A percentile compares a stretch with the other conserved stretches of the same genome.
Conservation (phyloP, 2,888 invertebrate genomes). For the Eurytoma adleriae region DNA sequence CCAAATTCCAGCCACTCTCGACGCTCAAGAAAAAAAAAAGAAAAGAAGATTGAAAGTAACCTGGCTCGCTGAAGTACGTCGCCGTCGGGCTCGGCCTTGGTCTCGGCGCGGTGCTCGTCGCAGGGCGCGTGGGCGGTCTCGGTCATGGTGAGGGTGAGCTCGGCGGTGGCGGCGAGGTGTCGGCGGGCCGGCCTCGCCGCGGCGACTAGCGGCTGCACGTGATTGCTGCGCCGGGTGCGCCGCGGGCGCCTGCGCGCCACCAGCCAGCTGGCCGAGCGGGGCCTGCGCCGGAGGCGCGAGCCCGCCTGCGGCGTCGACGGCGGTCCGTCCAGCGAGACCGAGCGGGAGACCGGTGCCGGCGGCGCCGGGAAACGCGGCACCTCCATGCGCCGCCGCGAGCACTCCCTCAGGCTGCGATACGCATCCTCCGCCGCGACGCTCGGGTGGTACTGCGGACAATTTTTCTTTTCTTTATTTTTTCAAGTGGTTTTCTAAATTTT, state of each 20-base stretch:
- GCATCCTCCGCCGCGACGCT: neutral
- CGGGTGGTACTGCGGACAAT: neutral
- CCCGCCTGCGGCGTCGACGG: constrained; percentile 23
- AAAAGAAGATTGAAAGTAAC: neutral
- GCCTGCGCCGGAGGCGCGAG: constrained; percentile 30
- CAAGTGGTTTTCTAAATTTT: too few relatives aligned
- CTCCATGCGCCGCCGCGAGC: constrained; percentile 64
- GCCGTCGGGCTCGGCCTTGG: neutral
- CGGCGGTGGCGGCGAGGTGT: constrained; percentile 59
- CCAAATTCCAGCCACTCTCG: too few relatives aligned
- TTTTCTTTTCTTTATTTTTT: too few relatives aligned
- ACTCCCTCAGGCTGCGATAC: neutral
- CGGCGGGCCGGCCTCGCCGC: constrained; percentile 44
- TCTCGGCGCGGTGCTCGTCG: neutral
- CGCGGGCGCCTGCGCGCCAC: constrained; percentile 31
- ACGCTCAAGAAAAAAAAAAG: neutral
- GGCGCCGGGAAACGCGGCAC: constrained; percentile 71
- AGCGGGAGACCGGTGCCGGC: constrained; percentile 64
- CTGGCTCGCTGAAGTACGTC: constrained; percentile 23
- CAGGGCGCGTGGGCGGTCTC: constrained; percentile 57
- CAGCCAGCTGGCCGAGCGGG: constrained; percentile 53
- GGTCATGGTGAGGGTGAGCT: constrained; percentile 68
- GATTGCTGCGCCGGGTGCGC: constrained; percentile 33
- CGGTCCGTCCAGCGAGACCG: constrained; percentile 62
- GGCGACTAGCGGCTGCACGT: constrained; percentile 50